Evolutionary conservation across 23 tunicate species (phyloP), one percentile per base, ranked within the genome.

Genomic region (Trididemnum nubilum): DNA sequence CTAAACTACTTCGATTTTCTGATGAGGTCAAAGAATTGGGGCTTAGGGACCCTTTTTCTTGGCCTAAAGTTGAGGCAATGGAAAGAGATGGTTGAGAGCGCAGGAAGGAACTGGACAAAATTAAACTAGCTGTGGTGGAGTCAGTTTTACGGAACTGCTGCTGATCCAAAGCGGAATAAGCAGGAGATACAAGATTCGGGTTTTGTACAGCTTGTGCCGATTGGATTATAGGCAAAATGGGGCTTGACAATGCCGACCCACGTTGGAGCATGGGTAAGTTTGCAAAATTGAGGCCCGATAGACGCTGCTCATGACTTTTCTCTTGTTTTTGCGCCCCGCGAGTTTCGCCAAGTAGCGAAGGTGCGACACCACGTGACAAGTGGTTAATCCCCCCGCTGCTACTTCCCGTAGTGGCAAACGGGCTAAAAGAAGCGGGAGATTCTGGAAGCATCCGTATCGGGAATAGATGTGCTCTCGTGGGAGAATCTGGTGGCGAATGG

Each of bases 161-260:
- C 7, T 73, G 57, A 12, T 39, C 30, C 23, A 69, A 23, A 19
- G 78, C 78, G 58, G 78, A 38, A 58, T 73, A 73, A 19, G 78
- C 78, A 40, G 78, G 78, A 37, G 78, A 40, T 30, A 73, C 58
- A 22, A 37, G 58, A 34, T 22, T 5, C 7, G 39, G 15, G 12
- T 22, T 40, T 24, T 73, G 78, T 9, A 58, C 78, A 2, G 78
- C 78, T 2, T 38, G 58, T 30, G 78, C 78, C 26, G 78, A 73
- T 2, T 26, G 78, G 30, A 73, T 7, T 9, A 27, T 5, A 9
- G 39, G 18, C 9, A 38, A 58, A 39, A 2, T 37, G 26, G 37
- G 38, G 38, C 38, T 33, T 4, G 37, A 4, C 38, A 67, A 31
- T 9, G 37, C 12, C 7, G 5, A 4, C 7, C 74, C 38, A 12